Evolutionary conservation across 2,113 vertebrate species (phyloP).

Genomic region (Panurus biarmicus): DNA sequence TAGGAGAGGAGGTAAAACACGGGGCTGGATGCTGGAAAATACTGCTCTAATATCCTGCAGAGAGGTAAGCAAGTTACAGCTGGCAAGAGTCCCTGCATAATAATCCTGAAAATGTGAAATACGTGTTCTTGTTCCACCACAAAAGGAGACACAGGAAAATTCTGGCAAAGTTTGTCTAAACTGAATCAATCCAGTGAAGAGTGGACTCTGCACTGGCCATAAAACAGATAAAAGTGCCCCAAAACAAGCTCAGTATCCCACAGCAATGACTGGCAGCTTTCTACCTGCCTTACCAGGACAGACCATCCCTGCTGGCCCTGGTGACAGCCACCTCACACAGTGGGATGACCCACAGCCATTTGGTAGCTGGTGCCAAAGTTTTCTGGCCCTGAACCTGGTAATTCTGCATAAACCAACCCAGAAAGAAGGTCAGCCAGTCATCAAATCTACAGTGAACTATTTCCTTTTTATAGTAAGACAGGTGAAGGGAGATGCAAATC

Average conservation of each 20-base stretch:
- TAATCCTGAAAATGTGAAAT: background rate
- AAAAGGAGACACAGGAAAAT: background rate
- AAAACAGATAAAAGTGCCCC: background rate
- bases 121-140: background rate
- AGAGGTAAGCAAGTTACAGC: background rate
- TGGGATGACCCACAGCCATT: background rate
- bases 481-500: background rate
- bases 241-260: background rate
- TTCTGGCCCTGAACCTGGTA: background rate
- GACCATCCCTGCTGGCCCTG: fast-evolving
- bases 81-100: background rate
- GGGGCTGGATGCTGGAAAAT: background rate
- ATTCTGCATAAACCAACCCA: background rate
- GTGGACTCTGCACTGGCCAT: background rate
- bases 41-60: background rate
- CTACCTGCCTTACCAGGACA: background rate
- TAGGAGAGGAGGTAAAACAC: background rate
- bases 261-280: background rate
- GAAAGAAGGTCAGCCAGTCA: background rate
- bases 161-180: background rate
- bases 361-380: background rate
- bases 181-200: background rate
- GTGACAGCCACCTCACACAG: fast-evolving
- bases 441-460: background rate
- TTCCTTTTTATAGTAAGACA: background rate